phyloP scores from a whole-genome alignment of 2,888 invertebrate species.

The Parelbella ahira region DNA sequence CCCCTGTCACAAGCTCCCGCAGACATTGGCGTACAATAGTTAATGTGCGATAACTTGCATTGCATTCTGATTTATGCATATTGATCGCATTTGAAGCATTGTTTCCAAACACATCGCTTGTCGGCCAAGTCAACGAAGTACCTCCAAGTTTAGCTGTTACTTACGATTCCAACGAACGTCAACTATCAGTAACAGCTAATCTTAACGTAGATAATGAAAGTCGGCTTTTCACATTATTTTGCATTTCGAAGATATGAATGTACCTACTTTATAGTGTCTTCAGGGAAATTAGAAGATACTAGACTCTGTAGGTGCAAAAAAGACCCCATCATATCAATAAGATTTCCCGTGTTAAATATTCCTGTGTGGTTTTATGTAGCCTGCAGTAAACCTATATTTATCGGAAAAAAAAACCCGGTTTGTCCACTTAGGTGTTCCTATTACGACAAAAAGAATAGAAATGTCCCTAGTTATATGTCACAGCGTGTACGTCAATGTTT shows the following conservation, averaged over 20 bases:
- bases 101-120: constrained; percentile 73
- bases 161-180: constrained; percentile 27
- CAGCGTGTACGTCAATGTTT: too few relatives aligned
- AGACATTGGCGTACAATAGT: constrained; percentile 55
- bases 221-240: constrained; percentile 70
- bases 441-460: constrained; percentile 3
- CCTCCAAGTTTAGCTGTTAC: constrained; percentile 65
- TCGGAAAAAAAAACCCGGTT: constrained; percentile 17
- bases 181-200: constrained; percentile 54
- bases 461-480: constrained; percentile 8
- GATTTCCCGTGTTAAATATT: constrained; percentile 17
- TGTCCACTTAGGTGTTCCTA: constrained; percentile 8
- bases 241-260: constrained; percentile 41
- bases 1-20: constrained; percentile 43
- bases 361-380: constrained; percentile 18
- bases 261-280: constrained; percentile 33
- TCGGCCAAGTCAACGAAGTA: constrained; percentile 52
- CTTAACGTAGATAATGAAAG: constrained; percentile 51
- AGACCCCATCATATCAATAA: constrained; percentile 6
- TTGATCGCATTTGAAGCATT: constrained; percentile 65
- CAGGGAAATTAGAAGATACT: constrained; percentile 6
- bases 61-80: constrained; percentile 67
- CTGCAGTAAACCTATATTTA: constrained; percentile 16
- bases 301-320: constrained; percentile 12
- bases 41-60: constrained; percentile 73